Percentiles rank a stretch among this genome's conserved stretches.
Evolutionary conservation across 2,888 invertebrate species (phyloP).

Genomic region (Hypercompe scribonia): DNA sequence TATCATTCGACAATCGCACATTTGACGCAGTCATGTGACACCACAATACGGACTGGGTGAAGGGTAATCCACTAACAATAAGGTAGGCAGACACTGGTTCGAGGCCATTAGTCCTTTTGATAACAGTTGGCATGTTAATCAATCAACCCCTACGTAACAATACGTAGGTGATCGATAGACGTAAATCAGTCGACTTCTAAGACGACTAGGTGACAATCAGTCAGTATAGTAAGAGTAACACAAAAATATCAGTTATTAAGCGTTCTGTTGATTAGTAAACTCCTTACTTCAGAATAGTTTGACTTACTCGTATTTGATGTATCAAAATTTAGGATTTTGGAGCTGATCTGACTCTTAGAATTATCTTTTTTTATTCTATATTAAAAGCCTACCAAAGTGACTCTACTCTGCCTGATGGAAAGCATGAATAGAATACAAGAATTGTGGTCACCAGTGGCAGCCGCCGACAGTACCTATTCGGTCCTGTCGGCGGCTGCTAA

Average conservation of each 20-base stretch:
- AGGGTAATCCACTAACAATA: conserved; percentile 45
- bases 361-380: no score
- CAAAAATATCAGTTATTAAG: background rate
- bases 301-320: no score
- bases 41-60: conserved; percentile 26
- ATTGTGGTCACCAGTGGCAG: no score
- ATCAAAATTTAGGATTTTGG: no score
- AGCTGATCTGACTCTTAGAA: no score
- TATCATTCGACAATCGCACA: conserved; percentile 5
- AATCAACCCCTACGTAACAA: conserved; percentile 49
- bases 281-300: no score
- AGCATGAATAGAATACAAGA: no score
- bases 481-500: no score
- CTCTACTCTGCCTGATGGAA: no score
- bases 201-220: conserved; percentile 31
- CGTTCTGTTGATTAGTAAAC: background rate
- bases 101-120: conserved; percentile 53
- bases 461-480: no score
- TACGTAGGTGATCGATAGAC: conserved; percentile 31
- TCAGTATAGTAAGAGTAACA: background rate
- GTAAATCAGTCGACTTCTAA: conserved; percentile 27
- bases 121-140: conserved; percentile 56
- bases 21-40: conserved; percentile 27
- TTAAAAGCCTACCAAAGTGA: no score
- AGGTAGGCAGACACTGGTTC: conserved; percentile 33